Base-by-base conservation (phyloP, 2,888 invertebrate genomes). In the Timema podura region DNA sequence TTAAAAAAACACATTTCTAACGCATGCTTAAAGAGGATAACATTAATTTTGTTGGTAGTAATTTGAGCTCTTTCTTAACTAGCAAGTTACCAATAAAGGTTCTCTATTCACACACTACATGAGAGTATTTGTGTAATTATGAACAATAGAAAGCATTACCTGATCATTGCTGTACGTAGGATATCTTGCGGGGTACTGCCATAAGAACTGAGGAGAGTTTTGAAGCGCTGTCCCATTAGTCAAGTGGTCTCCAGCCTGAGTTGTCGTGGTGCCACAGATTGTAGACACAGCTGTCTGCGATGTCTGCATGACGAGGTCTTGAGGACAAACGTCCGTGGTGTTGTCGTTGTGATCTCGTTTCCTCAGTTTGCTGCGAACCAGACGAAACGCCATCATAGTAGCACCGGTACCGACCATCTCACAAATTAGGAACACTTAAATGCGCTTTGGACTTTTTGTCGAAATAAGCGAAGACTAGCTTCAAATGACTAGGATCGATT, bases 341-440 rank as follows among this genome's bases (percentile, higher is more conserved):
- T 51, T 64, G 48, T 57, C 70, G 82, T 88, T 88, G 81, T 92
- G 92, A 83, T 93, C 92, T 77, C 92, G 88, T 84, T 93, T 93
- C 80, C 92, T 87, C 84, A 93, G 87, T 86, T 93, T 93, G 84
- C 92, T 93, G 88, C 92, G 92, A 84, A 93, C 92, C 89, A 93
- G 90, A 85, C 92, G 92, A 82, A 93, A 91, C 82, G 92, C 91
- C 84, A 92, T 88, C 81, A 91, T 91, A 15, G 75, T 73, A 82
- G 91, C 91, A 84, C 91, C 91, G 84, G 88, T 91, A 83, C 92
- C 92, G 83, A 92, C 92, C 92, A 92, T 92, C 80, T 87, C 88
- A 80, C 73, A n/a, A 30, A 30, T 30, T 30, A 30, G 30, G 30
- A 30, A 30, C 30, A 30, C 30, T 30, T 30, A 30, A 30, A 30